Evolutionary conservation across 2,888 invertebrate species (phyloP), one percentile per base, ranked within the genome.

Genomic region (Galeopsomyia nigrocyanea): DNA sequence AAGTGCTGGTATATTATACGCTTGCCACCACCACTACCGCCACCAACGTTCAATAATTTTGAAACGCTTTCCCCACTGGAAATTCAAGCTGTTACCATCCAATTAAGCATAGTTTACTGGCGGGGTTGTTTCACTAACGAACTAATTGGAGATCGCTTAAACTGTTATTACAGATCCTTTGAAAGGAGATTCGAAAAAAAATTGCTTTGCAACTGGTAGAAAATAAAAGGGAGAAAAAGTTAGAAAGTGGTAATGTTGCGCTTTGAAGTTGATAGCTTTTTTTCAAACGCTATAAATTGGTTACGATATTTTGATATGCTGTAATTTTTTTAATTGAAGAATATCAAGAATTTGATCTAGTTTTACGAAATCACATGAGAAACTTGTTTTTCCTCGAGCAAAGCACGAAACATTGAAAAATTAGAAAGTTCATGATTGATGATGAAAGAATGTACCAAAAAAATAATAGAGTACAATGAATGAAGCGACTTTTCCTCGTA

Each of bases 31-130:
- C 31, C 31, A 7, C 31, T 7, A 7, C 3, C 31, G 31, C 7
- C 31, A 7, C 7, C 21, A 19, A 6, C 46, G 63, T 16, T 56
- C 56, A 56, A 62, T 69, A 63, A 62, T 50, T 69, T 69, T 67
- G 19, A 58, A 75, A 66, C 65, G 47, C 55, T 21, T 16, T 21
- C n/a, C 55, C 19, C 31, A 39, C 39, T 39, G n/a, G 51, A 63
- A 63, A 51, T 63, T 64, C 64, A 46, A 64, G 55, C 22, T 55
- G 55, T 55, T 64, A 64, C 22, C 22, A 46, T 55, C 55, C 64
- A 64, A 55, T 64, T 55, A 64, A 55, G 21, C 46, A 31, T 51
- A 31, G 58, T 58, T 57, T 67, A 50, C n/a, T 56, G 49, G 21
- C 16, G 56, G 39, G 39, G 51, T 26, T 50, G 67, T 58, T 58